Evolutionary conservation across 2,888 invertebrate genomes (phyloP).

Genomic region (Pachycephus smyrnensis): DNA sequence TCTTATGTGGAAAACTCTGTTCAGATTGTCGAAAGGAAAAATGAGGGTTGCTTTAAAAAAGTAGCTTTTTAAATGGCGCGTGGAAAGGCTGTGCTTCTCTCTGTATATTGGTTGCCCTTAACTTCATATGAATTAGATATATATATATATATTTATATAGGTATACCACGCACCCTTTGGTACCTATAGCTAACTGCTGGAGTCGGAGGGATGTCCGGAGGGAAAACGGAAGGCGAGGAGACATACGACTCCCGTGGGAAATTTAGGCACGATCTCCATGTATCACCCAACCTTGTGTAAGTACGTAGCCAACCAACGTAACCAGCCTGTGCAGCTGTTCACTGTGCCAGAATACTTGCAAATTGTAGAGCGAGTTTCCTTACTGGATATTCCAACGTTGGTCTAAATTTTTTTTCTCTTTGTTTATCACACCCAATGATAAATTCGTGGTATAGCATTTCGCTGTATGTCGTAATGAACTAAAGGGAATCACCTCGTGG

Average conservation of each 20-base stretch:
- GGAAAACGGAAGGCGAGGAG: constrained; percentile 34
- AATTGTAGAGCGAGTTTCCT: not conserved
- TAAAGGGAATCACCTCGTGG: not conserved
- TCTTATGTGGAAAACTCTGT: not conserved
- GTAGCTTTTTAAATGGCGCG: not conserved
- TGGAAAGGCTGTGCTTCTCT: not conserved
- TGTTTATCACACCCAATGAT: not conserved
- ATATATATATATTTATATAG: not conserved
- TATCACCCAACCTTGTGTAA: constrained; percentile 54
- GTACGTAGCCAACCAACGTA: constrained; percentile 33
- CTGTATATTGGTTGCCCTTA: not conserved
- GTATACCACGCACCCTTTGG: not conserved
- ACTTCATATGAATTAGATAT: not conserved
- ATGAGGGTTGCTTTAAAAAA: not conserved
- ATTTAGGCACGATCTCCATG: constrained; percentile 60
- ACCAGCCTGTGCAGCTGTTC: not conserved
- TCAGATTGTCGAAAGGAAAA: not conserved
- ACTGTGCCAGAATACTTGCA: not conserved
- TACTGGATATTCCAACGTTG: not conserved
- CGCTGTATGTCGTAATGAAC: not conserved
- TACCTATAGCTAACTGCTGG: not conserved
- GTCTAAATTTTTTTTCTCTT: not conserved
- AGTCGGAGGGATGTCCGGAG: constrained; percentile 11
- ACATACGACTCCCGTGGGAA: constrained; percentile 56
- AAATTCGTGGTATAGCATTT: too few species aligned